phyloP scores from a whole-genome alignment of 2,888 invertebrate genomes.

The Syrphus vitripennis region DNA sequence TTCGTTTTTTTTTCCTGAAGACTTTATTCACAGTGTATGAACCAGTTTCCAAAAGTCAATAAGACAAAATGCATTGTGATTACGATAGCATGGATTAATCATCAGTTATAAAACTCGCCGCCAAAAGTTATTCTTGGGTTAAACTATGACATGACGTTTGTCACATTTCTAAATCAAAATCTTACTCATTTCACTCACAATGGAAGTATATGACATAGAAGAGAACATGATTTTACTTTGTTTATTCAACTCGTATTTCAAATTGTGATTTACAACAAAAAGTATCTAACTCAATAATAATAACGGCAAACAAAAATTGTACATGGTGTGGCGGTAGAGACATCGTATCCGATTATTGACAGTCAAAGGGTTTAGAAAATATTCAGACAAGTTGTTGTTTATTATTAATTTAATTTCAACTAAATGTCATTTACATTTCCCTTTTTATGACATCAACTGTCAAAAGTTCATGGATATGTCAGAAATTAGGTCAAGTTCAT shows the following conservation, averaged over 20 bases:
- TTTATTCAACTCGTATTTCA: background rate
- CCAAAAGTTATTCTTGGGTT: too few species aligned
- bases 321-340: background rate
- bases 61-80: too few species aligned
- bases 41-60: too few species aligned
- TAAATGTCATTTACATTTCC: background rate
- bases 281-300: background rate
- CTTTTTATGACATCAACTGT: background rate
- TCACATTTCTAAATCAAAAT: too few species aligned
- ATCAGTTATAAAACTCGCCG: too few species aligned
- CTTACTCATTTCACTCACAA: too few species aligned
- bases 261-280: background rate
- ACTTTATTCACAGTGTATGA: too few species aligned
- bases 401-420: background rate
- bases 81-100: too few species aligned
- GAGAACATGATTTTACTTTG: background rate
- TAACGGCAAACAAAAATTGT: background rate
- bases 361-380: background rate
- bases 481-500: slow-evolving; percentile 19
- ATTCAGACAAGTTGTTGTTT: background rate
- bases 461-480: background rate
- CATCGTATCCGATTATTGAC: background rate
- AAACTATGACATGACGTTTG: too few species aligned
- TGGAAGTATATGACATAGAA: too few species aligned
- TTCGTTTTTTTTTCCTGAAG: too few species aligned